Evolutionary conservation across 35 echinoderm and acorn worm genomes (phyloP).

Genomic region (Chiridota heheva): DNA sequence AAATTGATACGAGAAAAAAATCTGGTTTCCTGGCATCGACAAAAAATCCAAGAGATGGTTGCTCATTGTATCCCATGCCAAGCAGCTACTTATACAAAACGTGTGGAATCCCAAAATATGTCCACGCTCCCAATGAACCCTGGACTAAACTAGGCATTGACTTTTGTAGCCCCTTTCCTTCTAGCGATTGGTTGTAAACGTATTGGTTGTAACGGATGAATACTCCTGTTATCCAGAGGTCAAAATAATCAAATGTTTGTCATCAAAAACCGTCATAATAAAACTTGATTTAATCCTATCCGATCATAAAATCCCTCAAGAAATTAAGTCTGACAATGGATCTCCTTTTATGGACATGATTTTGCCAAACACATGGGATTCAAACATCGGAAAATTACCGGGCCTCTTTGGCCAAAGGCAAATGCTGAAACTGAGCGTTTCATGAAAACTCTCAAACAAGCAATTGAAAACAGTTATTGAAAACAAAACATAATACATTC

Average conservation of each 20-base stretch:
- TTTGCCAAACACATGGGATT: constrained; percentile 69
- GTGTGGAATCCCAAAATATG: constrained; percentile 39
- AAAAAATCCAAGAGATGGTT: constrained; percentile 7
- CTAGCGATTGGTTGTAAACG: constrained; percentile 47
- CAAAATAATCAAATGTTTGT: constrained; percentile 45
- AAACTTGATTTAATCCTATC: constrained; percentile 22
- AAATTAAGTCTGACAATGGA: constrained; percentile 21
- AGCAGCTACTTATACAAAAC: constrained; percentile 17
- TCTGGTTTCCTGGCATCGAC: constrained; percentile 37
- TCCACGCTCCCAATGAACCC: constrained; percentile 21
- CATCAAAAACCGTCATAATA: constrained; percentile 21
- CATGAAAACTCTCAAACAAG: constrained; percentile 63
- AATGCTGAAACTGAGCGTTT: constrained; percentile 80
- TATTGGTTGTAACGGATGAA: constrained; percentile 51
- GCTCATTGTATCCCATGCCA: constrained; percentile 31
- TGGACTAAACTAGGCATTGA: constrained; percentile 39
- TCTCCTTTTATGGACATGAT: not conserved
- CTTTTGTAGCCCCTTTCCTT: constrained; percentile 55
- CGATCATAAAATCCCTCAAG: constrained; percentile 11
- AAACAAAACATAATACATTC: constrained; percentile 56
- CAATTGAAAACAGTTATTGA: constrained; percentile 41
- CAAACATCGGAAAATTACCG: constrained; percentile 67
- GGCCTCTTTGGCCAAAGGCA: constrained; percentile 76
- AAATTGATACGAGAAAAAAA: constrained; percentile 32
- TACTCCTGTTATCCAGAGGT: constrained; percentile 64